Percentiles rank a stretch among this genome's conserved stretches.
phyloP scores from a whole-genome alignment of 2,113 vertebrate species.

The Elgaria multicarinata region DNA sequence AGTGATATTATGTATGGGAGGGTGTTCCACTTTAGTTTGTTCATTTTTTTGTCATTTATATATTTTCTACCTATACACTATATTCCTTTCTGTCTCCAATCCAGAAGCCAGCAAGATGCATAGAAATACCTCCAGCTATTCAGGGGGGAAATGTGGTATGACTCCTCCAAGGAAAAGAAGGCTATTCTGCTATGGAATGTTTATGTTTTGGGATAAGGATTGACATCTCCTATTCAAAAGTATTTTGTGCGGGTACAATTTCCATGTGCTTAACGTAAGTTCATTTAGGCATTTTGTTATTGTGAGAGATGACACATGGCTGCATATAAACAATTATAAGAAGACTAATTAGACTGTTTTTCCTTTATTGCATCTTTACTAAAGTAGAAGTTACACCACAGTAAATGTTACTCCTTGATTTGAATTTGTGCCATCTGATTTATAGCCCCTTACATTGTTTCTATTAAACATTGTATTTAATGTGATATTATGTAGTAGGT shows the following conservation, averaged over 20 bases:
- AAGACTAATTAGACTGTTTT: background rate
- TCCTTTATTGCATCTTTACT: background rate
- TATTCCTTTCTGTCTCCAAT: background rate
- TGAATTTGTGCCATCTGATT: background rate
- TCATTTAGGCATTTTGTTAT: no score
- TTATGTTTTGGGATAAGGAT: background rate
- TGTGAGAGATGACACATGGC: background rate
- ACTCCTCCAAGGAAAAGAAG: background rate
- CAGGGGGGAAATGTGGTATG: background rate
- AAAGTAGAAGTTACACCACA: background rate
- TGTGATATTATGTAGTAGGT: background rate
- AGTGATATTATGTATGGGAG: background rate
- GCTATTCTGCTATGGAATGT: background rate
- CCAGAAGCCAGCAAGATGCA: background rate
- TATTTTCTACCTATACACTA: background rate
- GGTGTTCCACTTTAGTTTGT: background rate
- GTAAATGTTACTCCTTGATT: background rate
- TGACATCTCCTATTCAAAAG: background rate
- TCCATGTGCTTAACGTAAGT: background rate
- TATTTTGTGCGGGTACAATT: background rate
- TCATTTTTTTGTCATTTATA: background rate
- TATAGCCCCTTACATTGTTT: background rate
- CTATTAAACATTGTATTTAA: background rate
- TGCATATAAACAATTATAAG: background rate
- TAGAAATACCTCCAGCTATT: background rate